Base-by-base conservation (phyloP, 1,140 invertebrate genomes). In the Potamilus streckersoni region DNA sequence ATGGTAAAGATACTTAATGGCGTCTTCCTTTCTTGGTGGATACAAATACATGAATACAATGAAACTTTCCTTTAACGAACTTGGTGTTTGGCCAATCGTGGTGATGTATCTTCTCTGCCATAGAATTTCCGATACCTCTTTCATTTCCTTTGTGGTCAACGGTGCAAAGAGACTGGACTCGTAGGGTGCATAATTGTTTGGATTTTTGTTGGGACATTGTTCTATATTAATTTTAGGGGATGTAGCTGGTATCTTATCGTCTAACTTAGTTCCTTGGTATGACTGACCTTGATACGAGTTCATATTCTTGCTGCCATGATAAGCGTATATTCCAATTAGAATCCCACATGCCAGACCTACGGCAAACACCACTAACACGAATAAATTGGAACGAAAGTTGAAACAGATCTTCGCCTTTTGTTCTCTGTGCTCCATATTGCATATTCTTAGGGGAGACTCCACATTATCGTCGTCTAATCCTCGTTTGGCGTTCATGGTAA, bases 241-340 rank as follows among this genome's bases (percentile, higher is more conserved):
- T 12, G 14, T 27, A 19, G 59, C 14, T 13, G 57, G 27, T 4
- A 31, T 31, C 27, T 2, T 49, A 8, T 6, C 11, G 38, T 49
- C 6, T 6, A 11, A 8, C 38, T 6, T 49, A 0, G 38, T 49
- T 49, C 38, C 6, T 49, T 49, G 38, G 11, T 49, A 49, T 49
- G 38, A 49, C 38, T 49, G 38, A 49, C 11, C 38, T 49, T 49
- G 38, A 49, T 8, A 8, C 38, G 38, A 49, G 0, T 73, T 60
- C 17, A 17, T 67, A 4, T 60, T 60, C 8, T 55, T 23, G 12
- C 0, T 49, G 16, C 55, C 73, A 27, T 74, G 67, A 16, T 70
- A 62, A 23, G 31, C 74, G 27, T 76, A 76, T 15, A 76, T 76
- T 70, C 74, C 73, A 27, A 76, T 76, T 38, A 70, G 20, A 64